Evolutionary conservation across 2,113 vertebrate genomes (phyloP).

Genomic region (Grammomys surdaster): DNA sequence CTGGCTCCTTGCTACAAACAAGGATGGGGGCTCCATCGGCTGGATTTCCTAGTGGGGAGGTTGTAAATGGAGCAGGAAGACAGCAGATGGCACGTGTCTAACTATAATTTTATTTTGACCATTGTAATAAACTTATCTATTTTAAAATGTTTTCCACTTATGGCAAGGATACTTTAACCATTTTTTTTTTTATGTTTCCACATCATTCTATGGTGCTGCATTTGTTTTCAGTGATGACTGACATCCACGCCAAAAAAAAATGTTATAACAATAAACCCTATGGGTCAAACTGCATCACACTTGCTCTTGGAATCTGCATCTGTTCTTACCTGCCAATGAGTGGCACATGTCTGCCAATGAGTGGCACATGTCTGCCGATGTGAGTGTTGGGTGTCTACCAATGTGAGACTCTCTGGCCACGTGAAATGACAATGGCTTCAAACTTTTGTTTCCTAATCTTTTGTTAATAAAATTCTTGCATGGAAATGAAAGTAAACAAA

Average conservation of each 20-base stretch:
- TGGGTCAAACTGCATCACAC: neutral
- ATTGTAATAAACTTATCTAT: neutral
- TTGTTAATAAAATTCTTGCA: neutral
- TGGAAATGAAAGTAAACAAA: constrained; percentile 8
- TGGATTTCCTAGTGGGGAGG: neutral
- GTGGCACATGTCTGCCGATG: no score
- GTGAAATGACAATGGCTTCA: neutral
- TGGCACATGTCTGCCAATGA: no score
- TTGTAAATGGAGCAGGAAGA: neutral
- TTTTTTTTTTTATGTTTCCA: neutral
- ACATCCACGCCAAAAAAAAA: neutral
- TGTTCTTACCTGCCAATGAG: neutral
- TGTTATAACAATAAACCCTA: neutral
- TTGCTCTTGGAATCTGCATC: neutral
- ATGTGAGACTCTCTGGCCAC: neutral
- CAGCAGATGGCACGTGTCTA: neutral
- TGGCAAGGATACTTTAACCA: neutral
- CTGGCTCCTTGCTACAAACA: neutral
- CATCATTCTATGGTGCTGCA: neutral
- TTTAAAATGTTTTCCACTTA: constrained; percentile 33
- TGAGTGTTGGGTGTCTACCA: no score
- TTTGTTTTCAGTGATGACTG: neutral
- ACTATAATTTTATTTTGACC: neutral
- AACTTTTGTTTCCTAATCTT: neutral
- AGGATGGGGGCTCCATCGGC: neutral